A percentile compares a stretch with the other conserved stretches of the same genome.
phyloP scores from a whole-genome alignment of 2,113 vertebrate genomes.

The Eubucco bourcierii region DNA sequence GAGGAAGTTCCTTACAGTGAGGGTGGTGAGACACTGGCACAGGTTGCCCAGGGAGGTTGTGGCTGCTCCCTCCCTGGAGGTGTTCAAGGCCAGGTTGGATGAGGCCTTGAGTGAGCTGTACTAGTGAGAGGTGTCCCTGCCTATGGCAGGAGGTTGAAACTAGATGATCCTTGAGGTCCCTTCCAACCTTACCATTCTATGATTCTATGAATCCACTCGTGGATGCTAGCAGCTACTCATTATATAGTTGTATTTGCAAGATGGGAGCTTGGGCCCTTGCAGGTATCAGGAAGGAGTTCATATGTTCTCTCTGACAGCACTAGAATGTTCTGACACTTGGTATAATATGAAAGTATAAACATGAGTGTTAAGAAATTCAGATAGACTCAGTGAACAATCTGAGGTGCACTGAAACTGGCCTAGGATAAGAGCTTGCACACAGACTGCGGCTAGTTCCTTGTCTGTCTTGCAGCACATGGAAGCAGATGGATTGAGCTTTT shows the following conservation, averaged over 20 bases:
- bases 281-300: not conserved
- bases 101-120: too few relatives aligned
- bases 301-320: not conserved
- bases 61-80: too few relatives aligned
- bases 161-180: too few relatives aligned
- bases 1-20: too few relatives aligned
- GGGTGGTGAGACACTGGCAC: too few relatives aligned
- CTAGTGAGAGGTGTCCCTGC: too few relatives aligned
- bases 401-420: not conserved
- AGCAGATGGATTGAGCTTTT: not conserved
- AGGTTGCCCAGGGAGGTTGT: too few relatives aligned
- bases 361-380: not conserved
- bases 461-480: fast-evolving
- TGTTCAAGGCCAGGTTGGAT: too few relatives aligned
- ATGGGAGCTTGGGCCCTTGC: not conserved
- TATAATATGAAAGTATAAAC: not conserved
- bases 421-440: too few relatives aligned
- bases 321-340: not conserved
- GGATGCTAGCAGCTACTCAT: not conserved
- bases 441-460: not conserved
- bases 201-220: too few relatives aligned
- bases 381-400: not conserved
- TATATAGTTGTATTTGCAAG: not conserved
- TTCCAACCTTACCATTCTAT: too few relatives aligned
- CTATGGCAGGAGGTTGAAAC: too few relatives aligned